phyloP scores from a whole-genome alignment of 2,113 vertebrate genomes.

The Colaptes auratus region DNA sequence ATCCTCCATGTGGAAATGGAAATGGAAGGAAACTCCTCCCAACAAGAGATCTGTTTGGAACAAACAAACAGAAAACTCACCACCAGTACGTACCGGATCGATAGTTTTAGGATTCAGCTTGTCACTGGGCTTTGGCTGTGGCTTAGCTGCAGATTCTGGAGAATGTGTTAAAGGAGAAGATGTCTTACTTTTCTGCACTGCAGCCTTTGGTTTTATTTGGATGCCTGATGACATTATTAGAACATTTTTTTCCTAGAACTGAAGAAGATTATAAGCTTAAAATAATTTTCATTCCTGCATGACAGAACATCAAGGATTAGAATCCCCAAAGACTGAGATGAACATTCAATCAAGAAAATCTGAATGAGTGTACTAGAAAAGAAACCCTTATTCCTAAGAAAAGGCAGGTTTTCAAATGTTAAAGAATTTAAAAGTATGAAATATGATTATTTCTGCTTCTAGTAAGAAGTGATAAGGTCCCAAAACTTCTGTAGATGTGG shows the following conservation, averaged over 20 bases:
- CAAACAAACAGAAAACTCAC: neutral
- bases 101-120: constrained; percentile 86
- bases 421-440: neutral
- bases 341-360: neutral
- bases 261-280: neutral
- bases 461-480: neutral
- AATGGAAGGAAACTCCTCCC: neutral
- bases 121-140: constrained; percentile 78
- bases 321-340: neutral
- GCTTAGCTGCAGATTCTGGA: constrained; percentile 37
- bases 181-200: constrained; percentile 48
- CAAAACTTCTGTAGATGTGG: neutral
- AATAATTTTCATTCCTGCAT: neutral
- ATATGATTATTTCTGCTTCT: neutral
- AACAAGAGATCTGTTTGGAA: neutral
- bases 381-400: neutral
- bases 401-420: neutral
- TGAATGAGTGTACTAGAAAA: neutral
- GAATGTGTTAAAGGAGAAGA: constrained; percentile 13
- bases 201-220: constrained; percentile 33
- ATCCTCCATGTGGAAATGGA: neutral
- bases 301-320: neutral
- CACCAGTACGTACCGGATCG: constrained; percentile 75
- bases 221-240: constrained; percentile 52
- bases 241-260: constrained; percentile 51